phyloP scores from a whole-genome alignment of 1,140 invertebrate genomes.

The Scaptomyza pallida region DNA sequence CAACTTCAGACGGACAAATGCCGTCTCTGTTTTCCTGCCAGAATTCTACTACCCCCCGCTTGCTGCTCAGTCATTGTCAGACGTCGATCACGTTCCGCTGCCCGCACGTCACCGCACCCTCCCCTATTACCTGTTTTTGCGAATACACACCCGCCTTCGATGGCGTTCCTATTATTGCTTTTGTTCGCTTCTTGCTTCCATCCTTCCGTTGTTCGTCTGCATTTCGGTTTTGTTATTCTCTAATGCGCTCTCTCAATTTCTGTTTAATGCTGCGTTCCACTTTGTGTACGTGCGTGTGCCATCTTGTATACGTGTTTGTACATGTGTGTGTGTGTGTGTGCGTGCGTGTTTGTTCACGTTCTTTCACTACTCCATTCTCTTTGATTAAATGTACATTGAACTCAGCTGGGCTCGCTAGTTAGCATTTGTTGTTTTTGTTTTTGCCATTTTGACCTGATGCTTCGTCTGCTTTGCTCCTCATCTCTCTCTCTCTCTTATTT shows the following conservation, averaged over 20 bases:
- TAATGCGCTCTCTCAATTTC: conserved; percentile 15
- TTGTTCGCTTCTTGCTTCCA: conserved; percentile 39
- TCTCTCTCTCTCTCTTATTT: conserved; percentile 6
- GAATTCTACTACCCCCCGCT: conserved; percentile 1
- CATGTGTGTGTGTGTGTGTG: conserved; percentile 55
- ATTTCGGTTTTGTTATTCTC: conserved; percentile 47
- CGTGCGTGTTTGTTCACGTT: conserved; percentile 66
- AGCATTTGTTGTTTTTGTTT: conserved; percentile 35
- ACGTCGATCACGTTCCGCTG: conserved; percentile 34
- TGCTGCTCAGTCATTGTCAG: conserved; percentile 3
- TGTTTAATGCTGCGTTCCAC: conserved; percentile 50
- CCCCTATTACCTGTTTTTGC: conserved; percentile 52
- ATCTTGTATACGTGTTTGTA: no score
- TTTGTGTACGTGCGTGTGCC: conserved; percentile 45
- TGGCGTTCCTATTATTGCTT: conserved; percentile 49
- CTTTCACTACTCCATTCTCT: conserved; percentile 65
- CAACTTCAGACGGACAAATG: not conserved
- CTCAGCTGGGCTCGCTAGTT: conserved; percentile 54
- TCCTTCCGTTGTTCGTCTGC: conserved; percentile 51
- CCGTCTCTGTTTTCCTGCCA: not conserved
- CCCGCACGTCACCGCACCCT: conserved; percentile 20
- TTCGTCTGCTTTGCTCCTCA: conserved; percentile 28
- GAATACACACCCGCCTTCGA: conserved; percentile 37
- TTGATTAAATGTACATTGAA: conserved; percentile 83
- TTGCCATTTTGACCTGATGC: conserved; percentile 13